Evolutionary conservation across 2,888 invertebrate genomes (phyloP).

Genomic region (Callyntrura guangdongensis): DNA sequence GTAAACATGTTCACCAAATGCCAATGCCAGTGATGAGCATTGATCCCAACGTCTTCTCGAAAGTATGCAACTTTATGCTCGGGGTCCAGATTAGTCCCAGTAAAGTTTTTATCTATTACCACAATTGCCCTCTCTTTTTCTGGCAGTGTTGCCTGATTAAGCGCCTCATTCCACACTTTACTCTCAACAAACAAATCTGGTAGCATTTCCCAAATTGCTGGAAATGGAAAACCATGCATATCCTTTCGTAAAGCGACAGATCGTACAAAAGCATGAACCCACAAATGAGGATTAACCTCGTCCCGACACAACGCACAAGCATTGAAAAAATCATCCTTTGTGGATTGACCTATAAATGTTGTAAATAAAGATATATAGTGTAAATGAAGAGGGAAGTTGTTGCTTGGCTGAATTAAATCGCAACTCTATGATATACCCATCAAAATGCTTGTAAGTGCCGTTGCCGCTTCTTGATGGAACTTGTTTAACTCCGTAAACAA

Average conservation of each 20-base stretch:
- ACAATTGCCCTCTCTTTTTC: constrained; percentile 71
- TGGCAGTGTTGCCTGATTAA: constrained; percentile 74
- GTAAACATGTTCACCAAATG: constrained; percentile 90
- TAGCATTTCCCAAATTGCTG: constrained; percentile 89
- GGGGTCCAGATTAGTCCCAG: constrained; percentile 90
- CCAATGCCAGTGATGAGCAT: constrained; percentile 62
- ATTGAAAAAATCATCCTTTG: constrained; percentile 65
- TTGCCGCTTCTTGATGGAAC: constrained; percentile 41
- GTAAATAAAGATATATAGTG: background rate
- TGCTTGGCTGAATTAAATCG: background rate
- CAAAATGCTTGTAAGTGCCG: constrained; percentile 55
- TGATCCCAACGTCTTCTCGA: constrained; percentile 89
- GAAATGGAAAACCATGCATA: constrained; percentile 49
- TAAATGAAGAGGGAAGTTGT: background rate
- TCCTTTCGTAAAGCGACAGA: constrained; percentile 5
- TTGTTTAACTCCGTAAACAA: constrained; percentile 59
- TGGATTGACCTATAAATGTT: constrained; percentile 60
- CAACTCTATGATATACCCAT: constrained; percentile 4
- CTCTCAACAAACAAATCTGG: constrained; percentile 91
- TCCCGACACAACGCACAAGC: constrained; percentile 70
- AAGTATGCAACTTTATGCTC: constrained; percentile 94
- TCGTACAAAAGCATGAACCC: constrained; percentile 60
- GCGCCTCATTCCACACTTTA: constrained; percentile 55
- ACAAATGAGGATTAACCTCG: constrained; percentile 64
- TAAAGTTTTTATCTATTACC: constrained; percentile 86